phyloP scores from a whole-genome alignment of 2,888 invertebrate species.

The Sminthurides aquaticus region DNA sequence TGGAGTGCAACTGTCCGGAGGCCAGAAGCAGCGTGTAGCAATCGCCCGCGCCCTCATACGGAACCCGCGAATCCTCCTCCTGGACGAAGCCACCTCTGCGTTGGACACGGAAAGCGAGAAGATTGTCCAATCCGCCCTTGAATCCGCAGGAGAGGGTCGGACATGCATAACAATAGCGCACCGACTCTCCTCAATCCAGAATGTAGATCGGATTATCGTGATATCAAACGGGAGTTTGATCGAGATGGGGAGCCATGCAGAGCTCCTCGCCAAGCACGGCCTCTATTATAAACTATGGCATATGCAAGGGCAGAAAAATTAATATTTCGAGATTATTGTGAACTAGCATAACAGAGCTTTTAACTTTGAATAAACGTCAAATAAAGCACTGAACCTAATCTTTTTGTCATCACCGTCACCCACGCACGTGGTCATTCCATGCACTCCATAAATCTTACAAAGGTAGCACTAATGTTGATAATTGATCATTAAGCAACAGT shows the following conservation, averaged over 20 bases:
- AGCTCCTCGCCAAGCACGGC: conserved; percentile 60
- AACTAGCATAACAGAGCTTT: no score
- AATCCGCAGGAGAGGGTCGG: conserved; percentile 68
- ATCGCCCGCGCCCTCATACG: conserved; percentile 54
- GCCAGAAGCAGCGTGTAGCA: conserved; percentile 76
- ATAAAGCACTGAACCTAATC: no score
- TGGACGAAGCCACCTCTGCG: conserved; percentile 51
- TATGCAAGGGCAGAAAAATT: conserved; percentile 49
- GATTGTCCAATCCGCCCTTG: conserved; percentile 80
- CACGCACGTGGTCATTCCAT: no score
- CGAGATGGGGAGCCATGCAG: conserved; percentile 68
- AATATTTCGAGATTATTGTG: no score
- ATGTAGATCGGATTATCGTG: conserved; percentile 77
- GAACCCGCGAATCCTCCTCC: conserved; percentile 48
- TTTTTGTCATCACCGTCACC: no score
- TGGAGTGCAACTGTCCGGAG: conserved; percentile 60
- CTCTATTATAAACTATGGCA: conserved; percentile 61
- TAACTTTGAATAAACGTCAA: no score
- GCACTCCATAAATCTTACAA: no score
- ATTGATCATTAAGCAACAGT: no score
- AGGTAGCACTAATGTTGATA: no score
- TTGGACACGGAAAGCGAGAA: conserved; percentile 52
- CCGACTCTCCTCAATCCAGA: conserved; percentile 71
- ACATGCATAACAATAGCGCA: conserved; percentile 82
- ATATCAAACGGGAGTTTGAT: conserved; percentile 66